Base-by-base conservation (phyloP, 2,113 vertebrate genomes). In the Myocastor coypus region DNA sequence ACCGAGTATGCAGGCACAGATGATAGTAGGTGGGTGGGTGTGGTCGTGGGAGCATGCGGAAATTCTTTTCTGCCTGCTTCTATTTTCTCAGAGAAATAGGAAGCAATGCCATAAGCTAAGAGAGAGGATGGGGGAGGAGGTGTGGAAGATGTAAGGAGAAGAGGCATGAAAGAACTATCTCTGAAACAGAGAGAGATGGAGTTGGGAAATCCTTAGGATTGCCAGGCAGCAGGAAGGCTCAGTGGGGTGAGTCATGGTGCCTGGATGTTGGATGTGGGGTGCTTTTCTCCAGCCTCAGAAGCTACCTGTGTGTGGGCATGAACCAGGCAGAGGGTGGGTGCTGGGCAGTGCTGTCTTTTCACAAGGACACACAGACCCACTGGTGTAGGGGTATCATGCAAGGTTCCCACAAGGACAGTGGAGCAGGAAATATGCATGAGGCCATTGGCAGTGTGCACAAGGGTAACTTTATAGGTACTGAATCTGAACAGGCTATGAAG, bases 1-100 rank as follows among this genome's bases (percentile, higher is more conserved):
- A 73, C 9, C 0, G 37, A 83, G 64, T 80, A 78, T 91, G 19
- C 0, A 1, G 96, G 97, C 97, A 93, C 97, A 97, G 95, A 98
- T 90, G 95, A 87, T 5, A 17, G 95, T 87, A 93, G 59, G 97
- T 96, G 96, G 97, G 87, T 42, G 61, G 96, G 78, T 92, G 92
- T 77, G 81, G 89, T 34, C 11, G 97, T 92, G 96, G 96, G 96
- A 95, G 90, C 81, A 34, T 40, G 50, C 28, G 96, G 97, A 96
- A 96, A 96, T 96, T 96, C 97, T 97, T 96, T 96, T 96, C 94
- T 92, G 94, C 94, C 64, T 78, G 95, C 61, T 97, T 98, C 97
- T 97, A 95, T 98, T 97, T 96, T 96, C 95, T 95, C 77, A 50
- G 59, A 92, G 81, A 96, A 97, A 96, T 83, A 96, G 97, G 97